Percentiles rank a stretch among this genome's conserved stretches.
Evolutionary conservation across 2,888 invertebrate genomes (phyloP).

Genomic region (Trichacis sp.): DNA sequence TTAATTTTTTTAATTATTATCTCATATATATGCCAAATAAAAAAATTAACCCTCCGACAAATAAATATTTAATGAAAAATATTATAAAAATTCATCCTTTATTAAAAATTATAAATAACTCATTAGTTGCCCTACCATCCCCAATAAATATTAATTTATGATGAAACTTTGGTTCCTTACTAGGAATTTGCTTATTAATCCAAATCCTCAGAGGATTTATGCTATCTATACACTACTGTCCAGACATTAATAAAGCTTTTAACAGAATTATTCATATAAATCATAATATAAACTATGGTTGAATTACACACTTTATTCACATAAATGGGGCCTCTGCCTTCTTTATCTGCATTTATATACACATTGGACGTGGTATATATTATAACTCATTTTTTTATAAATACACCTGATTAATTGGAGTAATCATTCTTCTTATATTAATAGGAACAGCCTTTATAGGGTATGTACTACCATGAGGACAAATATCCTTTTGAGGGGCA

Average conservation of each 20-base stretch:
- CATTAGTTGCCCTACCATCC: constrained; percentile 74
- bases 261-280: constrained; percentile 77
- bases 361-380: constrained; percentile 77
- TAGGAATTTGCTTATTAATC: constrained; percentile 75
- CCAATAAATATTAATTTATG: constrained; percentile 74
- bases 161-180: constrained; percentile 80
- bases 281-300: constrained; percentile 79
- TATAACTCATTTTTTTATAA: constrained; percentile 75
- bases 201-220: constrained; percentile 80
- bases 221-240: constrained; percentile 78
- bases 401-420: constrained; percentile 76
- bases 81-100: constrained; percentile 50
- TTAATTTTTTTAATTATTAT: constrained; percentile 73
- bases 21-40: constrained; percentile 74
- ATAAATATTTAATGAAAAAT: constrained; percentile 26
- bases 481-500: constrained; percentile 86
- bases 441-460: constrained; percentile 84
- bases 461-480: constrained; percentile 83
- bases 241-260: constrained; percentile 76
- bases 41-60: constrained; percentile 71
- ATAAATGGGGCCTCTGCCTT: constrained; percentile 81
- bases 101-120: constrained; percentile 73
- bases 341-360: constrained; percentile 78
- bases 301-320: constrained; percentile 76
- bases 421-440: constrained; percentile 76